Evolutionary conservation across 2,113 vertebrate species (phyloP).

Genomic region (Oxyruncus cristatus): DNA sequence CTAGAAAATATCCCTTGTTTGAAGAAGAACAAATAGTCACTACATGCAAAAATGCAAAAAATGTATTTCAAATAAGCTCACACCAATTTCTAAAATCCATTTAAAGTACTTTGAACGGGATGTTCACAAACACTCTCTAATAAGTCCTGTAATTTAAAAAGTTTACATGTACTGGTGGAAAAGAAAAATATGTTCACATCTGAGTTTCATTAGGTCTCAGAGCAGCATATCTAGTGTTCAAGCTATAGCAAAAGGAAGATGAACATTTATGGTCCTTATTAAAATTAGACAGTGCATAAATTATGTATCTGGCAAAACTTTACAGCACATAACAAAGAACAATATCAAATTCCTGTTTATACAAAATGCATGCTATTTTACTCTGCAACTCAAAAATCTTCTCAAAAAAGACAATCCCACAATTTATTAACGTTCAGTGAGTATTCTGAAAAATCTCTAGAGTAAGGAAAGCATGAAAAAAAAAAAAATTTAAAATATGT

Average conservation of each 20-base stretch:
- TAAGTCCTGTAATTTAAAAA: neutral
- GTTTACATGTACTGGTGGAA: neutral
- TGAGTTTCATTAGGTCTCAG: neutral
- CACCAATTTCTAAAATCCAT: neutral
- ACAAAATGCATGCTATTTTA: neutral
- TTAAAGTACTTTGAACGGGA: neutral
- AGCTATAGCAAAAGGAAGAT: neutral
- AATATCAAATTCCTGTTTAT: neutral
- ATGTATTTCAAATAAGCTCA: neutral
- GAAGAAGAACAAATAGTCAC: neutral
- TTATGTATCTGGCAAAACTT: neutral
- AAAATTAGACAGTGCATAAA: neutral
- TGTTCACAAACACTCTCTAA: neutral
- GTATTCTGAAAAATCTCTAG: neutral
- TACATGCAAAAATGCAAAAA: neutral
- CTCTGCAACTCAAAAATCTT: neutral
- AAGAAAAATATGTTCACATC: neutral
- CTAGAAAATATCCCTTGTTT: neutral
- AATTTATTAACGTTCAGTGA: neutral
- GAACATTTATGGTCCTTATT: neutral
- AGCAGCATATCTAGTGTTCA: neutral
- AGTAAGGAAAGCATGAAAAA: neutral
- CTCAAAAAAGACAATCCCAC: neutral
- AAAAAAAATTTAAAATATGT: neutral
- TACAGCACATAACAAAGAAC: neutral